These are phyloP conservation scores for Dasysyrphus tricinctus DNA, from an alignment of 2,888 invertebrate genomes.

Conservation along the genomic window DNA sequence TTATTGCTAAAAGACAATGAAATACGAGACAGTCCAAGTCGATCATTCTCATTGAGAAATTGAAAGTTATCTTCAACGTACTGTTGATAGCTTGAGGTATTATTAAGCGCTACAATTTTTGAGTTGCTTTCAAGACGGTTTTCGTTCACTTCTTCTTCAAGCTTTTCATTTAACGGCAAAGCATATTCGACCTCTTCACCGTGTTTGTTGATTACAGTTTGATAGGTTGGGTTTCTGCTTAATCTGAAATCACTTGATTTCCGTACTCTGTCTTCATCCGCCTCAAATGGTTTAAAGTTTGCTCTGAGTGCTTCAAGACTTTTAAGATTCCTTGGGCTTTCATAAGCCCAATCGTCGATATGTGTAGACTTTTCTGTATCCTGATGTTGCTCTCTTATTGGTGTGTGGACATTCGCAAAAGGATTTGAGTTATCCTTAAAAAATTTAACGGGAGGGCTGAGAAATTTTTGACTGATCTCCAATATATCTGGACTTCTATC, in stretches of 20 bases:
- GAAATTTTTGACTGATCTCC: slow-evolving; percentile 36
- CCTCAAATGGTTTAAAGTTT: slow-evolving; percentile 33
- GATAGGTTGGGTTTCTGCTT: slow-evolving; percentile 73
- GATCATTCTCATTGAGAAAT: slow-evolving; percentile 57
- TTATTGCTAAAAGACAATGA: slow-evolving; percentile 44
- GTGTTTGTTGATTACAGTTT: slow-evolving; percentile 77
- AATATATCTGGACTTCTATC: slow-evolving; percentile 49
- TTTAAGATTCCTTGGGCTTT: slow-evolving; percentile 52
- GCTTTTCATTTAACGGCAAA: slow-evolving; percentile 76
- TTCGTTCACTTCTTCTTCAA: slow-evolving; percentile 28
- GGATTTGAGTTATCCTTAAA: slow-evolving; percentile 76
- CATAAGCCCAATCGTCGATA: slow-evolving; percentile 41
- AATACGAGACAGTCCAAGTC: slow-evolving; percentile 35
- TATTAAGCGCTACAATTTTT: slow-evolving; percentile 28
- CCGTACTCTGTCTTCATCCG: background rate
- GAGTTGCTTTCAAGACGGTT: slow-evolving; percentile 6
- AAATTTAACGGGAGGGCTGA: slow-evolving; percentile 76
- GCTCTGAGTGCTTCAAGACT: slow-evolving; percentile 29
- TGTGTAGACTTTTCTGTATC: background rate
- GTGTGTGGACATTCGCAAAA: slow-evolving; percentile 70
- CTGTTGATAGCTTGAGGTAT: slow-evolving; percentile 46
- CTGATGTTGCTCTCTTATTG: slow-evolving; percentile 47
- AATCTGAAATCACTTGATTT: slow-evolving; percentile 40
- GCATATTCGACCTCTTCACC: slow-evolving; percentile 78
- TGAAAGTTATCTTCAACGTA: slow-evolving; percentile 61